Base-by-base conservation (phyloP, 64 coral and sea anemone genomes). In the Stylophora pistillata region DNA sequence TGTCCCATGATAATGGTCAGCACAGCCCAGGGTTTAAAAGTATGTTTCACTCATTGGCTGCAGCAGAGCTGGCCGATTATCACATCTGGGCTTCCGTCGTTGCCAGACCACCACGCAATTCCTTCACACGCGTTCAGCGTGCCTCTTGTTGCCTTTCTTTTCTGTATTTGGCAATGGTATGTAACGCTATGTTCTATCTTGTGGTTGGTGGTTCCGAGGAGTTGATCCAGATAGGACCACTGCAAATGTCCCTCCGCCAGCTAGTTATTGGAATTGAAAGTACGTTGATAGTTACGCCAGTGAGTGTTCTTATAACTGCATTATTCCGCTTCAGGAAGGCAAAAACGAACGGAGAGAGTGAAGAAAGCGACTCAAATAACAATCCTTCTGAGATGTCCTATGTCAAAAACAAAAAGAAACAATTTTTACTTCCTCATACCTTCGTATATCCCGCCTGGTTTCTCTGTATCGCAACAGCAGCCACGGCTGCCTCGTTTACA, bases 121-220 rank as follows among this genome's bases (percentile, higher is more conserved):
- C 74, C 21, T 94, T 94, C 13, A 90, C 87, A 14, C 59, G 92
- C 26, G 88, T 85, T 18, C 92, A 94, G 55, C 34, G 92, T 32
- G 72, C 82, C 55, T 85, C 92, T 0, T 94, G 88, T 23, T 94
- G 92, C 76, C 88, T 94, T 30, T 89, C 78, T 71, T 23, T 94
- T 20, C 62, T 94, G 26, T 31, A 85, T 37, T 85, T 73, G 6
- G 88, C 88, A 17, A 89, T 94, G 92, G 27, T 85, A 18, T 56
- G 62, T 34, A 94, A 94, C 72, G 92, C 88, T 3, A 96, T 96
- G 94, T 96, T 96, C 63, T 96, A 96, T 64, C 53, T 92, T n/a
- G 74, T 72, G 18, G 73, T 32, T 20, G 94, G 90, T 0, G 73
- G 55, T 52, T 69, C 81, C 55, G 53, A 77, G 21, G 54, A 93